Evolutionary conservation across 2,888 invertebrate genomes (phyloP), one percentile per base, ranked within the genome.

Genomic region (Dendrolimus houi): DNA sequence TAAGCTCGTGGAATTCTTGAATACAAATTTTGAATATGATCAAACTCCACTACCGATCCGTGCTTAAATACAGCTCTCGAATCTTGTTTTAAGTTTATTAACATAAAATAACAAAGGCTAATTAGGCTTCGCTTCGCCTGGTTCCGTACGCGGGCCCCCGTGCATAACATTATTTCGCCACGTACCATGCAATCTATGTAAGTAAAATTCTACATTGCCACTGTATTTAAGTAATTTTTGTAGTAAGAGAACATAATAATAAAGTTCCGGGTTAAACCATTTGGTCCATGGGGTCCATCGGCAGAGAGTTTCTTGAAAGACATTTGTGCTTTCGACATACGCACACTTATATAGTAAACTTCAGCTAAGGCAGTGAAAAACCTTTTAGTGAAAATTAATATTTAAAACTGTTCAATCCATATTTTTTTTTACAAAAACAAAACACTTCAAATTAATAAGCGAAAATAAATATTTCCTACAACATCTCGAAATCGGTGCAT

Each of bases 91-190:
- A 82, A 77, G 70, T 83, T 80, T 82, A 88, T 89, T 89, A 87
- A 80, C 89, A 88, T 89, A 89, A 80, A 89, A 87, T 86, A 89
- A 89, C 89, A 89, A 80, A 82, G 77, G 75, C 77, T 88, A 88
- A 90, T 89, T 86, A 87, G 78, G 72, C 71, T 64, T 70, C 67
- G 72, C 68, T 69, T 67, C 69, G 67, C 68, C 47, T 47, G 47
- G 47, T 47, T 47, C 9, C 29, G 29, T 68, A 64, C 66, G 61
- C 63, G 62, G 63, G 64, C 65, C 63, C 63, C 69, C 69, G 67
- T 69, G 82, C 83, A 81, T 84, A 79, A 71, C 68, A 77, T 81
- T 81, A 81, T 68, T 66, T 62, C 64, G 62, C 64, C 62, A 64
- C 62, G 62, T 60, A 64, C 62, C 62, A 63, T 64, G 65, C 64